A percentile compares a stretch with the other conserved stretches of the same genome.
Conservation (phyloP, 2,113 vertebrate species). For the Coracopsis vasa region DNA sequence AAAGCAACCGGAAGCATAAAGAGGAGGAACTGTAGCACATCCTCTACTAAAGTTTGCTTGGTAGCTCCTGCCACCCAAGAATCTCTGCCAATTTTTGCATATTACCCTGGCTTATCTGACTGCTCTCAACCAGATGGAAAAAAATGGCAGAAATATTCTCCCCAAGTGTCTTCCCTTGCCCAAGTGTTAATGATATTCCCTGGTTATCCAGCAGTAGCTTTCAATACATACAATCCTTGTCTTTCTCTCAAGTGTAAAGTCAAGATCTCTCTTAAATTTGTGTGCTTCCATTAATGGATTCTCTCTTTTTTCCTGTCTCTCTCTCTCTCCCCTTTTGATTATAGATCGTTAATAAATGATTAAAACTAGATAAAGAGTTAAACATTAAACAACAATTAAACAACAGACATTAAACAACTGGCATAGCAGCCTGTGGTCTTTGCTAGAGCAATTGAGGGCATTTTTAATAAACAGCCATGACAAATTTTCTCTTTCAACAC, state of each 20-base stretch:
- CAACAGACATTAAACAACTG: neutral
- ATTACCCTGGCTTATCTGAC: neutral
- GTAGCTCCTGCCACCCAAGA: neutral
- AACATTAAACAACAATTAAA: neutral
- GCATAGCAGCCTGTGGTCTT: neutral
- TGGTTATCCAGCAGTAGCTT: neutral
- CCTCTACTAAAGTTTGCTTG: neutral
- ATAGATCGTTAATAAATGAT: neutral
- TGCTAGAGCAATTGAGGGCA: neutral
- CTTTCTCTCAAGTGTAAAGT: neutral
- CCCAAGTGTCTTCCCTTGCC: neutral
- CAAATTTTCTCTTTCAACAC: neutral
- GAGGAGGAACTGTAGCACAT: neutral
- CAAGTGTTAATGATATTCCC: neutral
- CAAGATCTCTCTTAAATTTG: neutral
- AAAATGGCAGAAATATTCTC: neutral
- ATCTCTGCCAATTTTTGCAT: neutral
- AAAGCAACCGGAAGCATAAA: neutral
- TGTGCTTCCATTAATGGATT: neutral
- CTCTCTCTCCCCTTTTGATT: neutral
- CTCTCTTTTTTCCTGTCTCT: neutral
- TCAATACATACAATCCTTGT: neutral
- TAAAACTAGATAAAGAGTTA: neutral
- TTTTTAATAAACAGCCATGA: neutral
- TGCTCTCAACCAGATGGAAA: neutral